These are phyloP conservation scores for Agriopis leucophaearia DNA, from an alignment of 2,888 invertebrate genomes.

Conservation along the genomic window DNA sequence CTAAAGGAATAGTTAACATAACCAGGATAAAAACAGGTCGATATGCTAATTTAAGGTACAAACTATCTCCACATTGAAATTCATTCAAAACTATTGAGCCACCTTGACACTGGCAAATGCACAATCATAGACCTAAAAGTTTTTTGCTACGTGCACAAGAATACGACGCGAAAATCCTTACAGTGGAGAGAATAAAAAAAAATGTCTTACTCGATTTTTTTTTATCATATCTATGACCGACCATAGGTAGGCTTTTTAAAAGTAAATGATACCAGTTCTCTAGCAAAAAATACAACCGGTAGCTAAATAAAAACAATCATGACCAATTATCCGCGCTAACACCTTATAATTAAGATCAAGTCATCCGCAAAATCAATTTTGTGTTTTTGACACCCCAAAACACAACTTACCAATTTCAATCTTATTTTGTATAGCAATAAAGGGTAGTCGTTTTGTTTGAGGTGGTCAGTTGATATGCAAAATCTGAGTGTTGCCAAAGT, in stretches of 20 bases:
- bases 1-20: too few species aligned
- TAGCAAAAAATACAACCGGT: conserved; percentile 38
- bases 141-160: too few species aligned
- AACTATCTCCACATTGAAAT: too few species aligned
- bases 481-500: conserved; percentile 65
- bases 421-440: neutral
- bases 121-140: too few species aligned
- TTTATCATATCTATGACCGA: too few species aligned
- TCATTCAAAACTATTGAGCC: too few species aligned
- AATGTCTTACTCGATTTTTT: neutral
- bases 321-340: conserved; percentile 45
- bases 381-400: conserved; percentile 29
- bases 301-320: conserved; percentile 43
- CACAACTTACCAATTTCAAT: conserved; percentile 6
- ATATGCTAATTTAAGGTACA: too few species aligned
- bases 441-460: conserved; percentile 9
- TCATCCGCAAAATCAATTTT: conserved; percentile 45
- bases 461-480: conserved; percentile 59
- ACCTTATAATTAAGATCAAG: conserved; percentile 41
- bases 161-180: too few species aligned
- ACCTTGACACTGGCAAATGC: too few species aligned
- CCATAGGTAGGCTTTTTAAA: conserved; percentile 6
- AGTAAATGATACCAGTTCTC: conserved; percentile 4
- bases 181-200: too few species aligned
- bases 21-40: too few species aligned